These are phyloP conservation scores for Micrasema longulum DNA, from an alignment of 1,140 invertebrate genomes.

Conservation along the genomic window DNA sequence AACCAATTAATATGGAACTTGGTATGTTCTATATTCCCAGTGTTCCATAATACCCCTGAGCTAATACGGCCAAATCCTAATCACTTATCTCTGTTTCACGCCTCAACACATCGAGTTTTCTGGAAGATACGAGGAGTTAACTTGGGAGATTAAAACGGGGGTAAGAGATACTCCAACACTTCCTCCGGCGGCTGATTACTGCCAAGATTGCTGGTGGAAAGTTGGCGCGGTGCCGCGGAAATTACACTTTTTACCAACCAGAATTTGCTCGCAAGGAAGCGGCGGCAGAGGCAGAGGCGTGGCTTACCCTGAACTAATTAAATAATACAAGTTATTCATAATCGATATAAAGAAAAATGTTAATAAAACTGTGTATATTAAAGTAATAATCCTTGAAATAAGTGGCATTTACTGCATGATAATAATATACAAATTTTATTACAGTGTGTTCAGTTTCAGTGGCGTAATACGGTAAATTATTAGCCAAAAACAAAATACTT, in stretches of 20 bases:
- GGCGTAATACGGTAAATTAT: too few species aligned
- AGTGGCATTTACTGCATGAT: too few species aligned
- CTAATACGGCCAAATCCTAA: conserved; percentile 48
- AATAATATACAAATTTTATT: too few species aligned
- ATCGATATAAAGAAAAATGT: too few species aligned
- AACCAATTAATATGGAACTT: conserved; percentile 48
- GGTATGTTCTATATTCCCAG: background rate
- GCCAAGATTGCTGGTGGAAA: conserved; percentile 22
- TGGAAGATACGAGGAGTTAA: conserved; percentile 8
- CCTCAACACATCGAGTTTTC: conserved; percentile 40
- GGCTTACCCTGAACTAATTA: too few species aligned
- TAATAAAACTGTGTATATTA: too few species aligned
- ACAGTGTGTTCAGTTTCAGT: too few species aligned
- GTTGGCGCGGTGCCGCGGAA: conserved; percentile 7
- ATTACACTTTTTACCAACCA: conserved; percentile 11
- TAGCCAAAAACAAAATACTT: too few species aligned
- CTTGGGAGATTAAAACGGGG: conserved; percentile 1
- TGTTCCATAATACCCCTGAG: conserved; percentile 32
- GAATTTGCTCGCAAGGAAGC: too few species aligned
- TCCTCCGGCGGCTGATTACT: conserved; percentile 20
- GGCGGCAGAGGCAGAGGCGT: too few species aligned
- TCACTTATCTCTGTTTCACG: conserved; percentile 53
- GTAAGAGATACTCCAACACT: conserved; percentile 14
- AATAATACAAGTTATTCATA: too few species aligned
- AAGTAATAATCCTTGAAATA: too few species aligned